Evolutionary conservation across 2,113 vertebrate genomes (phyloP).

Genomic region (Scatophagus argus): DNA sequence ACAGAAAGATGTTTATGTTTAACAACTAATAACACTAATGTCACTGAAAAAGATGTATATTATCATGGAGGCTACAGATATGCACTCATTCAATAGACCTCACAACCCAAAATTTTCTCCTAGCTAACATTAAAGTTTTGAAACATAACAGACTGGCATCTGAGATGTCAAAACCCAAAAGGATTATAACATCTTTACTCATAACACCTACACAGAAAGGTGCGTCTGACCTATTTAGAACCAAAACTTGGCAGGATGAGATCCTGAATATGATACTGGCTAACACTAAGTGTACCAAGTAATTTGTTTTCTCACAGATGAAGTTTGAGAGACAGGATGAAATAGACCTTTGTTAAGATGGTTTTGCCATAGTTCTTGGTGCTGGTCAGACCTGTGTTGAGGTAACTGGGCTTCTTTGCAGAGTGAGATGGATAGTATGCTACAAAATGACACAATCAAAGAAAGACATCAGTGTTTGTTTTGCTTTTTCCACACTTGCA

Average conservation of each 20-base stretch:
- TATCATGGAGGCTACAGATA: not conserved
- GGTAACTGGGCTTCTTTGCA: slow-evolving; percentile 90
- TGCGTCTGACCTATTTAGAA: slow-evolving; percentile 31
- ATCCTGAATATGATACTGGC: slow-evolving; percentile 29
- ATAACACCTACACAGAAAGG: slow-evolving; percentile 47
- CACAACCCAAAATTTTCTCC: not conserved
- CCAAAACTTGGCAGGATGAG: slow-evolving; percentile 4
- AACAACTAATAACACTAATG: not conserved
- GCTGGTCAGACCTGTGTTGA: slow-evolving; percentile 98
- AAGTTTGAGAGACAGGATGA: not conserved
- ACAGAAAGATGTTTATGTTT: not conserved
- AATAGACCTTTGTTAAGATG: slow-evolving; percentile 95
- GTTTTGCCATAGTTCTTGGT: slow-evolving; percentile 99
- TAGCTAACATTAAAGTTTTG: not conserved
- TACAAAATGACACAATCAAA: slow-evolving; percentile 68
- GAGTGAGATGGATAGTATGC: slow-evolving; percentile 89
- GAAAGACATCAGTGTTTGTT: not conserved
- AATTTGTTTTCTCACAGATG: not conserved
- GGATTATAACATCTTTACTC: not conserved
- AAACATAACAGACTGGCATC: not conserved
- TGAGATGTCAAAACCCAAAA: slow-evolving; percentile 8
- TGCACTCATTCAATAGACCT: not conserved
- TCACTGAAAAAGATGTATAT: not conserved
- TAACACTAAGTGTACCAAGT: not conserved
- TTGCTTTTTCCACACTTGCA: not conserved